Evolutionary conservation across 1,140 invertebrate genomes (phyloP).

Genomic region (Drosophila pandora): DNA sequence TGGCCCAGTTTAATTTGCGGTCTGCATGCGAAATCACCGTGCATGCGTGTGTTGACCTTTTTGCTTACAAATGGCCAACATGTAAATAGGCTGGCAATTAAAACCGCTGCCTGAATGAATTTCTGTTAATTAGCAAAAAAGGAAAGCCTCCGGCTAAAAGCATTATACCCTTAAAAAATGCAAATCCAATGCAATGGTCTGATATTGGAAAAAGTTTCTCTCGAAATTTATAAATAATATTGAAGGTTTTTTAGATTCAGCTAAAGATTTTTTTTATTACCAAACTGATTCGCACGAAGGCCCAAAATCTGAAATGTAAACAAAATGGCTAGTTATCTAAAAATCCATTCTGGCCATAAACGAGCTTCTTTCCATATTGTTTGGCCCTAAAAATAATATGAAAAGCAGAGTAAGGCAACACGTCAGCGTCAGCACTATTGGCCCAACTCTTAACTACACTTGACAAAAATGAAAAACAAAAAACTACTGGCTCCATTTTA

Average conservation of each 20-base stretch:
- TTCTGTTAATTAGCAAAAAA: slow-evolving; percentile 36
- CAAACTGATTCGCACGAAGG: not conserved
- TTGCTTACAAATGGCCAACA: slow-evolving; percentile 37
- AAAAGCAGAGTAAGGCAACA: slow-evolving; percentile 49
- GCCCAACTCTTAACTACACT: slow-evolving; percentile 49
- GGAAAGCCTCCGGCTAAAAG: slow-evolving; percentile 9
- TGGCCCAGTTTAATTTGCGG: slow-evolving; percentile 62
- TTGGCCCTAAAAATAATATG: slow-evolving; percentile 47
- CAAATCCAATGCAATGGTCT: not conserved
- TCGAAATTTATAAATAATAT: not conserved
- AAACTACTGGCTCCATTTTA: slow-evolving; percentile 3
- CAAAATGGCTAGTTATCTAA: slow-evolving; percentile 7
- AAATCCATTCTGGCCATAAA: slow-evolving; percentile 17
- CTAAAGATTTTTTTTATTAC: not conserved
- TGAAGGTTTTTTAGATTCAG: not conserved
- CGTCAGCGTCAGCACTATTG: slow-evolving; percentile 65
- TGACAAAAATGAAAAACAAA: not conserved
- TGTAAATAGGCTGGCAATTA: slow-evolving; percentile 41
- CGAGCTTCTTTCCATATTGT: slow-evolving; percentile 36
- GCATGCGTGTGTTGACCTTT: slow-evolving; percentile 29
- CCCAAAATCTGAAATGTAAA: slow-evolving; percentile 4
- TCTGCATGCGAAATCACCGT: slow-evolving; percentile 45
- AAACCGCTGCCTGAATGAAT: slow-evolving; percentile 35
- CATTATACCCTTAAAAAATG: not conserved
- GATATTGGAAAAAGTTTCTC: too few relatives aligned